These are phyloP conservation scores for Ibidorhyncha struthersii DNA, from an alignment of 2,113 vertebrate species.

Conservation along the genomic window DNA sequence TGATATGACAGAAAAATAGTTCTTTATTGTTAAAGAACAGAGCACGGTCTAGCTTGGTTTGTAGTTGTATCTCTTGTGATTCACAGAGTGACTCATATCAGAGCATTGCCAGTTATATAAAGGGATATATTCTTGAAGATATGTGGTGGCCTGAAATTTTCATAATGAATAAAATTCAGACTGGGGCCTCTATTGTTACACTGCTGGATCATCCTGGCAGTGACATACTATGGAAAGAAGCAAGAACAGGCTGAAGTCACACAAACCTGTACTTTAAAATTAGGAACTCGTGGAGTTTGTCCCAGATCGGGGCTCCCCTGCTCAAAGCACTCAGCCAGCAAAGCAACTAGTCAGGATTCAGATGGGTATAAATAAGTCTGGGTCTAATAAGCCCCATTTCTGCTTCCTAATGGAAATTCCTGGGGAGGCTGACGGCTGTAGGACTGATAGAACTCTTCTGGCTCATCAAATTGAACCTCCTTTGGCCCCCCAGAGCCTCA, in stretches of 20 bases:
- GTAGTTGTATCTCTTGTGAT: neutral
- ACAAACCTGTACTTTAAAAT: neutral
- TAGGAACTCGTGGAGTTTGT: neutral
- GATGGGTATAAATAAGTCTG: neutral
- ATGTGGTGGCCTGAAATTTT: neutral
- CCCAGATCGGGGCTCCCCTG: neutral
- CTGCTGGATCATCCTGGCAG: neutral
- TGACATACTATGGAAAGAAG: neutral
- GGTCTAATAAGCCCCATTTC: neutral
- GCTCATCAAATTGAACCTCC: neutral
- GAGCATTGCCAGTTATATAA: neutral
- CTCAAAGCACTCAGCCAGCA: neutral
- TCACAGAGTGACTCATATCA: slow-evolving; percentile 14
- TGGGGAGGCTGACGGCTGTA: neutral
- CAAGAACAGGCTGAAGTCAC: neutral
- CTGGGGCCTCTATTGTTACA: neutral
- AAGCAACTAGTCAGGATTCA: neutral
- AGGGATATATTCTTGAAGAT: neutral
- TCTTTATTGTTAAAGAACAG: neutral
- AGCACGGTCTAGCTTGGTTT: neutral
- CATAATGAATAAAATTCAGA: neutral
- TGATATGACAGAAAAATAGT: neutral
- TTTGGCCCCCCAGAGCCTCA: neutral
- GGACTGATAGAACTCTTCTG: neutral
- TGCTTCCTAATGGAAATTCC: neutral